Percentiles rank a stretch among this genome's conserved stretches.
phyloP scores from a whole-genome alignment of 2,888 invertebrate species.

The Spodoptera exigua region DNA sequence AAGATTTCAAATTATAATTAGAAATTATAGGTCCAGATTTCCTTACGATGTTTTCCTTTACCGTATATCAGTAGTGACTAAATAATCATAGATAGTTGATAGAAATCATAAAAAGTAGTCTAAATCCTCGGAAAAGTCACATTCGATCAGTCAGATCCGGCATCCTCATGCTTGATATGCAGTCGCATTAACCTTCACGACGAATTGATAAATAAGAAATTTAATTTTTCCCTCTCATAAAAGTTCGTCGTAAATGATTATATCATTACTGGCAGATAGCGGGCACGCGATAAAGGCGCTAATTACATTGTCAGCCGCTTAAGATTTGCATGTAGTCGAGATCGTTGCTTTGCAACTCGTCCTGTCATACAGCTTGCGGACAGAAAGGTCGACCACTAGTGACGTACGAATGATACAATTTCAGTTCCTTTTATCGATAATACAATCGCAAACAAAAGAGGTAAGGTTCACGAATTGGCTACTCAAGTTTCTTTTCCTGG shows the following conservation, averaged over 20 bases:
- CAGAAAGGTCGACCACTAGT: constrained; percentile 60
- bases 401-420: constrained; percentile 37
- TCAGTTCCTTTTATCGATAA: constrained; percentile 38
- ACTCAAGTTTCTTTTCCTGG: neutral
- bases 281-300: constrained; percentile 61
- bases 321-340: constrained; percentile 62
- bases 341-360: constrained; percentile 55
- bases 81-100: too few relatives aligned
- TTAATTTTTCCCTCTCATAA: constrained; percentile 13
- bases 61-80: too few relatives aligned
- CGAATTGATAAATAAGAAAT: too few relatives aligned
- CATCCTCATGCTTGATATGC: too few relatives aligned
- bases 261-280: constrained; percentile 35
- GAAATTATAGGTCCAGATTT: too few relatives aligned
- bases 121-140: too few relatives aligned
- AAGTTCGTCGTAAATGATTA: constrained; percentile 38
- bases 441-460: constrained; percentile 8
- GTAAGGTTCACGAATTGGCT: constrained; percentile 19
- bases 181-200: too few relatives aligned
- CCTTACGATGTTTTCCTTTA: too few relatives aligned
- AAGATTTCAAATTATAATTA: too few relatives aligned
- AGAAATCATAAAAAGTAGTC: too few relatives aligned
- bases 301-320: constrained; percentile 65
- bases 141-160: too few relatives aligned
- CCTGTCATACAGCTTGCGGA: constrained; percentile 46